Evolutionary conservation across 2,113 vertebrate species (phyloP).

Genomic region (Polyodon spathula): DNA sequence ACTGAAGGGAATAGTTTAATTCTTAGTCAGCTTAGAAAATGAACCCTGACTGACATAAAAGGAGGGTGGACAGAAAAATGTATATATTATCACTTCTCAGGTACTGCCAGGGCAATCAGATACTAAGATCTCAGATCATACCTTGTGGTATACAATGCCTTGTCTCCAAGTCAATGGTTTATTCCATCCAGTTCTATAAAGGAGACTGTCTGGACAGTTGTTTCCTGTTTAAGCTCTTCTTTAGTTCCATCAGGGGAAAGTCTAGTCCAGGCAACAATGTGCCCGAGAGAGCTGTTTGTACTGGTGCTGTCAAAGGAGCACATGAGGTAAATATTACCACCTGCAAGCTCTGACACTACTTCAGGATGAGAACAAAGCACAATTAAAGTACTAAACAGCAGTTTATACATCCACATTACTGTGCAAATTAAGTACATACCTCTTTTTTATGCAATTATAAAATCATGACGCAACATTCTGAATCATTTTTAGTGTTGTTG

Average conservation of each 20-base stretch:
- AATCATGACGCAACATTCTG: no score
- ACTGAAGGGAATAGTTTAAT: no score
- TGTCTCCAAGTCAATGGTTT: conserved; percentile 77
- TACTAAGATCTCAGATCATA: no score
- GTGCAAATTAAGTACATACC: no score
- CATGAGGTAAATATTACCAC: conserved; percentile 54
- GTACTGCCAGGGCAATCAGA: no score
- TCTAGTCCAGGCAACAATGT: conserved; percentile 69
- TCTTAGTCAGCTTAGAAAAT: no score
- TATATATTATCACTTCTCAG: not conserved
- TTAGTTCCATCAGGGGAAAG: conserved; percentile 60
- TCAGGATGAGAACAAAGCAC: conserved; percentile 32
- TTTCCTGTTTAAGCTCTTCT: conserved; percentile 76
- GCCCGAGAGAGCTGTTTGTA: conserved; percentile 61
- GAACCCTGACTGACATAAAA: no score
- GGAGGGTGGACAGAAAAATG: not conserved
- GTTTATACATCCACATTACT: no score
- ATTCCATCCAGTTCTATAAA: conserved; percentile 80
- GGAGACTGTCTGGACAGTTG: conserved; percentile 57
- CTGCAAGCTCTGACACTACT: conserved; percentile 51
- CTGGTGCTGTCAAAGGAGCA: conserved; percentile 58
- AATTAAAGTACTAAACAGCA: not conserved
- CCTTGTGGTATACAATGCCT: conserved; percentile 42
- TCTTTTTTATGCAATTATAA: no score
- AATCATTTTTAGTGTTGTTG: no score